phyloP scores from a whole-genome alignment of 1,140 invertebrate genomes.

The Eupeodes corollae region DNA sequence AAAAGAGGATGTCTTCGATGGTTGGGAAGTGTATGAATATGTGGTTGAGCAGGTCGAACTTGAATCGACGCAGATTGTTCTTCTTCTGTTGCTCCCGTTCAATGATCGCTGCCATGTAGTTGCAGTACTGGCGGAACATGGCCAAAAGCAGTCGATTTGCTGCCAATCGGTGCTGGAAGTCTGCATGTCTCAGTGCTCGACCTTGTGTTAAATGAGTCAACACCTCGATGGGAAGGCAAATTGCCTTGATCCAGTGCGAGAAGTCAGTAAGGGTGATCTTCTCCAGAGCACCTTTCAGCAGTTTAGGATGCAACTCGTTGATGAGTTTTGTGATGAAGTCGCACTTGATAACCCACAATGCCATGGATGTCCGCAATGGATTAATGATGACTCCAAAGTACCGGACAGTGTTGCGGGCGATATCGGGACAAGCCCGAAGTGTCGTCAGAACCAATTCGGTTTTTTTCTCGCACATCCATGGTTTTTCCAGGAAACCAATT shows the following conservation, averaged over 20 bases:
- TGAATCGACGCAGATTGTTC: conserved; percentile 26
- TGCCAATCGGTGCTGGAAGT: conserved; percentile 13
- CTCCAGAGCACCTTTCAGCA: conserved; percentile 25
- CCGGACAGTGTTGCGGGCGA: conserved; percentile 50
- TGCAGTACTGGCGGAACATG: conserved; percentile 33
- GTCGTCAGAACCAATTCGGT: conserved; percentile 53
- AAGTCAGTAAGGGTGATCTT: conserved; percentile 30
- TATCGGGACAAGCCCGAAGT: conserved; percentile 56
- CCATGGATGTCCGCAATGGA: conserved; percentile 2
- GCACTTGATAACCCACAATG: conserved; percentile 7
- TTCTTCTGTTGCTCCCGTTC: conserved; percentile 21
- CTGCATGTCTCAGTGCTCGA: conserved; percentile 4
- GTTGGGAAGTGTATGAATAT: conserved; percentile 27
- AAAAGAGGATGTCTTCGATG: conserved; percentile 23
- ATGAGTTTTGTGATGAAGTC: conserved; percentile 21
- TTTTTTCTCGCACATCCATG: conserved; percentile 42
- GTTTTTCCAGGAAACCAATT: conserved; percentile 14
- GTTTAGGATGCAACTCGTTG: conserved; percentile 20
- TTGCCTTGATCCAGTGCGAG: conserved; percentile 26
- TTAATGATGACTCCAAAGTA: conserved; percentile 15
- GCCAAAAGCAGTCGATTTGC: conserved; percentile 17
- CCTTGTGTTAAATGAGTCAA: conserved; percentile 18
- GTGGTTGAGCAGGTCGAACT: conserved; percentile 34
- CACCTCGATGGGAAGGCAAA: conserved; percentile 26
- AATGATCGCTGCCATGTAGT: conserved; percentile 22